Conservation (phyloP, 2,888 invertebrate genomes). For the Cremastobaeus sp. region DNA sequence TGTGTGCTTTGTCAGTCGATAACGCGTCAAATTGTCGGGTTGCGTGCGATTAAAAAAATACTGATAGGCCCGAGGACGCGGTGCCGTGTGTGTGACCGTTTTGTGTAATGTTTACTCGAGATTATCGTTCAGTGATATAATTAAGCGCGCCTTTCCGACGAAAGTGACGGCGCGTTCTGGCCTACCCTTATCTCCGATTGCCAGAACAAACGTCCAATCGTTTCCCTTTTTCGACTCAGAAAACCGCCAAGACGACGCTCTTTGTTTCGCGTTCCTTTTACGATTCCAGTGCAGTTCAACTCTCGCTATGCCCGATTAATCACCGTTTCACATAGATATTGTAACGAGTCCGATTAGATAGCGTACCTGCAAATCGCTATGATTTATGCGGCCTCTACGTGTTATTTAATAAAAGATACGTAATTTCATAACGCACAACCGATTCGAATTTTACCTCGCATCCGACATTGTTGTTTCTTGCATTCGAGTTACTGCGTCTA, state of each 20-base stretch:
- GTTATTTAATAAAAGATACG: constrained; percentile 43
- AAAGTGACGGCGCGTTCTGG: constrained; percentile 1
- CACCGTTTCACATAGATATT: constrained; percentile 35
- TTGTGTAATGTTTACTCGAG: constrained; percentile 44
- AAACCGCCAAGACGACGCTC: too few species aligned
- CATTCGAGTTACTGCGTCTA: constrained; percentile 10
- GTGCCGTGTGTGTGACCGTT: constrained; percentile 37
- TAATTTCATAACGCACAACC: constrained; percentile 31
- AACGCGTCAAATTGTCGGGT: constrained; percentile 64
- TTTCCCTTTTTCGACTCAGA: too few species aligned
- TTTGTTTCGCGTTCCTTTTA: constrained; percentile 10
- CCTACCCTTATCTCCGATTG: not conserved
- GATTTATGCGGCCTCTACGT: constrained; percentile 43
- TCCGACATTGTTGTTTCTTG: constrained; percentile 13
- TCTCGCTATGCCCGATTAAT: constrained; percentile 37
- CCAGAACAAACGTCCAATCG: not conserved
- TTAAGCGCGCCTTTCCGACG: constrained; percentile 26
- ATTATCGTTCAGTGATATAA: constrained; percentile 48
- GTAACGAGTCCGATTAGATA: constrained; percentile 45
- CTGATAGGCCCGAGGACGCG: constrained; percentile 29
- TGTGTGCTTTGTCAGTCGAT: constrained; percentile 66
- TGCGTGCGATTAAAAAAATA: constrained; percentile 59
- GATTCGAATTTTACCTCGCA: constrained; percentile 26
- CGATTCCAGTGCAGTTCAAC: constrained; percentile 36
- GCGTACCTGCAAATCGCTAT: constrained; percentile 12